Base-by-base conservation (phyloP, 1,140 invertebrate genomes). In the Danaus plexippus region DNA sequence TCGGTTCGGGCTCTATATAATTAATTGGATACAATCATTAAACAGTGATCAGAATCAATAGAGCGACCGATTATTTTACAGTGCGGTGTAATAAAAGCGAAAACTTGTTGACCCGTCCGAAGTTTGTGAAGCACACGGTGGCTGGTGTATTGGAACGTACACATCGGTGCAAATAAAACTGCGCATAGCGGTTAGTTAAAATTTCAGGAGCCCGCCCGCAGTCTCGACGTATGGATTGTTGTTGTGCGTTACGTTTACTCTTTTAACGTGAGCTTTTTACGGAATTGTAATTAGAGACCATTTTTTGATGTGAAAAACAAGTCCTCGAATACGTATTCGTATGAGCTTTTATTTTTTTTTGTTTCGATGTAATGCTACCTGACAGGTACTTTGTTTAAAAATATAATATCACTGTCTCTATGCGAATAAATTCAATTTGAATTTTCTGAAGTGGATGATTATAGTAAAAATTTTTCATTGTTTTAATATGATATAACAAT, bases 81-180 rank as follows among this genome's bases (percentile, higher is more conserved):
- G 50, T 41, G 43, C 41, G 43, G 41, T 63, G 54, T 57, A 54
- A 58, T 52, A 51, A 32, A 54, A 52, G 51, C 55, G 50, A 59
- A 59, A 60, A 56, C 44, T 52, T 59, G 52, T 47, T 47, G 47
- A 54, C 43, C 47, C 41, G 49, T 45, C 48, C 48, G 47, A 8
- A 13, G 48, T 32, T 44, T 50, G 53, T 13, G 52, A 52, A 52
- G 53, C 46, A 58, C 52, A 55, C 51, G 11, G 32, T 18, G 52
- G 52, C 45, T 48, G 48, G 47, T 57, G 54, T 52, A 54, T 49
- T 32, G 47, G 15, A 22, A 52, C 43, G 64, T 67, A 58, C 63
- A 63, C 51, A 48, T 52, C 43, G 40, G 56, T 60, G 52, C 64
- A 72, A 75, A 72, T 74, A 75, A 72, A 74, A 74, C 47, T 66